Percentiles rank a stretch among this genome's conserved stretches.
Conservation (phyloP, 2,888 invertebrate genomes). For the Matsumyia berberina region DNA sequence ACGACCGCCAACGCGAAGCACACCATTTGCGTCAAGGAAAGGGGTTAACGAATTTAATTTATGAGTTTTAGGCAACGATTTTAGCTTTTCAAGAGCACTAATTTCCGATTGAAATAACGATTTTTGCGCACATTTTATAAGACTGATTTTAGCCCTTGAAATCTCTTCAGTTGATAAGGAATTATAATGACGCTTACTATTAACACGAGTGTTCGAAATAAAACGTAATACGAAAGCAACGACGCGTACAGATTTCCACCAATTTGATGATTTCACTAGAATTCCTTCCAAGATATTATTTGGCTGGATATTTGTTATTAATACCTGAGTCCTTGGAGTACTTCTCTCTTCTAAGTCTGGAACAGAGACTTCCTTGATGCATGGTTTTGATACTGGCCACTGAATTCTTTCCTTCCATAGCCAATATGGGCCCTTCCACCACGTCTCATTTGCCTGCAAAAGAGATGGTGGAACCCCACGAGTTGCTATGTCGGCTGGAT, state of each 20-base stretch:
- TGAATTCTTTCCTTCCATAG: background rate
- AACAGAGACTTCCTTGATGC: background rate
- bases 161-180: conserved; percentile 12
- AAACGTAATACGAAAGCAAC: conserved; percentile 9
- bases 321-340: conserved; percentile 3
- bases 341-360: no score
- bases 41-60: no score
- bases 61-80: no score
- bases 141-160: background rate
- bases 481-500: no score
- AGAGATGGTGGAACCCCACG: no score
- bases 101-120: no score
- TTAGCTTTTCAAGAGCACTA: no score
- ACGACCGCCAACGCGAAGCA: no score
- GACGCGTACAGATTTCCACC: conserved; percentile 20
- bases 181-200: background rate
- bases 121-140: no score
- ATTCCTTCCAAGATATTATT: background rate
- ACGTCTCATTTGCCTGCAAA: no score
- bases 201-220: background rate
- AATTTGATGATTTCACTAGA: conserved; percentile 11
- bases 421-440: conserved; percentile 37
- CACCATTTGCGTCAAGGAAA: no score
- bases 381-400: conserved; percentile 2
- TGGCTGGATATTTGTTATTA: background rate